These are phyloP conservation scores for Syngnathus rostellatus DNA, from an alignment of 2,797 vertebrate genomes.

Conservation along the genomic window DNA sequence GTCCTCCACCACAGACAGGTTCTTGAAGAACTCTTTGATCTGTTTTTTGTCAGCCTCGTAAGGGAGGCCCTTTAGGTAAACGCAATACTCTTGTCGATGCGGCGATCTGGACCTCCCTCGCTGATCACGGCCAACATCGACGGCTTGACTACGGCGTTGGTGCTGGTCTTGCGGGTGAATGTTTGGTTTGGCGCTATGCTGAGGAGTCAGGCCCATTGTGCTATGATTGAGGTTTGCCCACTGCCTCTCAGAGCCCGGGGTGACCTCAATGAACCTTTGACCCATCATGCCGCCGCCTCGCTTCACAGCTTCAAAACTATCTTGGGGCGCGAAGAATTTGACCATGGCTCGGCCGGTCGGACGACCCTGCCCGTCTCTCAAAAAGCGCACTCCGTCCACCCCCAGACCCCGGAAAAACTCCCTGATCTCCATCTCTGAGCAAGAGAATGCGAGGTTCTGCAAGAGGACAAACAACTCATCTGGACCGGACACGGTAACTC, in stretches of 20 bases:
- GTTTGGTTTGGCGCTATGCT: conserved; percentile 40
- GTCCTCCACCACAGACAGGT: conserved; percentile 89
- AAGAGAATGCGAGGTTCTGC: conserved; percentile 89
- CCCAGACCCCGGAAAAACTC: conserved; percentile 91
- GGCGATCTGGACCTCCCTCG: conserved; percentile 90
- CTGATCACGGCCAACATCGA: conserved; percentile 66
- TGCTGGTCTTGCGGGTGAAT: conserved; percentile 60
- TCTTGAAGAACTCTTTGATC: conserved; percentile 96
- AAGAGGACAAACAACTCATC: conserved; percentile 89
- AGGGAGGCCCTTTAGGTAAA: conserved; percentile 94
- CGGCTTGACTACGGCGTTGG: conserved; percentile 52
- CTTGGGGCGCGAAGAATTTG: conserved; percentile 90
- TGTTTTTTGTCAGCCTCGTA: conserved; percentile 97
- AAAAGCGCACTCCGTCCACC: conserved; percentile 80
- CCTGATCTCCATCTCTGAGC: conserved; percentile 84
- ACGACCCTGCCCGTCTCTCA: conserved; percentile 86
- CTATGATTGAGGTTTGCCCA: conserved; percentile 73
- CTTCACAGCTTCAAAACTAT: conserved; percentile 92
- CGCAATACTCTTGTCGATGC: conserved; percentile 87
- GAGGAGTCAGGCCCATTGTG: conserved; percentile 12
- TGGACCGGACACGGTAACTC: conserved; percentile 59
- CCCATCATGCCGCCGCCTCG: conserved; percentile 91
- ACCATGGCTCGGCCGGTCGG: conserved; percentile 88
- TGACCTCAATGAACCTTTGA: conserved; percentile 91
- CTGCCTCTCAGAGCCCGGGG: conserved; percentile 87